phyloP scores from a whole-genome alignment of 1,140 invertebrate species.

The Acromyrmex echinatior region DNA sequence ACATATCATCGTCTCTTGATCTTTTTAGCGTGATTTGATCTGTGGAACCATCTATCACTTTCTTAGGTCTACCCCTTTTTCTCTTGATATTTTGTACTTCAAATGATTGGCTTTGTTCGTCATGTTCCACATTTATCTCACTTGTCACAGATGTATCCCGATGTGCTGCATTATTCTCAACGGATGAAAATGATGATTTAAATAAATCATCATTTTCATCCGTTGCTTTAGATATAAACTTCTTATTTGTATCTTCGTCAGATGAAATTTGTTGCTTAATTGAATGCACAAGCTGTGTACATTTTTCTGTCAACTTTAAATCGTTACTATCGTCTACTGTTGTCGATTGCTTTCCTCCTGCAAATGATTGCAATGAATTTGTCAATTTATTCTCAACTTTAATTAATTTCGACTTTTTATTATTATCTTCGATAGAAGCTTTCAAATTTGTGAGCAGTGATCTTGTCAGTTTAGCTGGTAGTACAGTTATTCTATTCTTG shows the following conservation, averaged over 20 bases:
- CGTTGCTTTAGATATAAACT: background rate
- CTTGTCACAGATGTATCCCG: background rate
- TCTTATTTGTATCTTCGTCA: background rate
- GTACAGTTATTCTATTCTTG: conserved; percentile 3
- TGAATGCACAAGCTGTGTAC: background rate
- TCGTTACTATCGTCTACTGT: too few species aligned
- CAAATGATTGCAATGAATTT: background rate
- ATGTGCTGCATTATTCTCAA: background rate
- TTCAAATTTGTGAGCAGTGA: conserved; percentile 57
- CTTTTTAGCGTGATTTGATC: background rate
- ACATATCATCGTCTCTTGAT: background rate
- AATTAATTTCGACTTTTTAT: background rate
- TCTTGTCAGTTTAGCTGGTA: conserved; percentile 38
- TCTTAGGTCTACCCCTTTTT: conserved; percentile 73
- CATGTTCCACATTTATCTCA: background rate
- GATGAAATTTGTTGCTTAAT: background rate
- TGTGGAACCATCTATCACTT: background rate
- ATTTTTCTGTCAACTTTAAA: background rate
- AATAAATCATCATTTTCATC: background rate
- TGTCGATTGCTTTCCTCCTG: background rate
- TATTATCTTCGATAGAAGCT: background rate
- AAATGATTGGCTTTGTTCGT: conserved; percentile 22
- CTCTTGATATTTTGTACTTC: background rate
- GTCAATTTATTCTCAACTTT: background rate
- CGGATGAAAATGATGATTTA: too few species aligned